Evolutionary conservation across 2,888 invertebrate genomes (phyloP).

Genomic region (Dolichopus griseipennis): DNA sequence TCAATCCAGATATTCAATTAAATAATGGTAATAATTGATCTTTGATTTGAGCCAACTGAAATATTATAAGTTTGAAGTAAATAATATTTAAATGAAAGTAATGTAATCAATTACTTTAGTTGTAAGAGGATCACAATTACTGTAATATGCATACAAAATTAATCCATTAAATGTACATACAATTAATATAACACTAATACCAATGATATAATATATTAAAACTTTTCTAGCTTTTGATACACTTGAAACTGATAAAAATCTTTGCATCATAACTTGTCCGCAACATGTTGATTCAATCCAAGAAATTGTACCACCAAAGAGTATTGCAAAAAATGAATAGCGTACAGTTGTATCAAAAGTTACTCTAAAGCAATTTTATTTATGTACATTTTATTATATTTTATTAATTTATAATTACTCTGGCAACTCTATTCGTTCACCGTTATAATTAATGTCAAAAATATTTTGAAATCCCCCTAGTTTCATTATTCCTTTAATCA

Average conservation of each 20-base stretch:
- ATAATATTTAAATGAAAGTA: background rate
- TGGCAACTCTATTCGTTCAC: constrained; percentile 61
- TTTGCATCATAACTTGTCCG: constrained; percentile 80
- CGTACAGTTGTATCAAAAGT: constrained; percentile 69
- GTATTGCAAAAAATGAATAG: constrained; percentile 66
- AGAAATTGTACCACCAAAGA: constrained; percentile 63
- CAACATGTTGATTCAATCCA: constrained; percentile 63
- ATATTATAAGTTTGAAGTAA: background rate
- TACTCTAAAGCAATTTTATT: constrained; percentile 58
- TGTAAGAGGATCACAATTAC: constrained; percentile 68
- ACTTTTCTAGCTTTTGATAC: constrained; percentile 59
- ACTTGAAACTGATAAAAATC: constrained; percentile 66
- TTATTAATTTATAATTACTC: constrained; percentile 45
- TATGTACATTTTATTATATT: background rate
- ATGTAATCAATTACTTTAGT: constrained; percentile 55
- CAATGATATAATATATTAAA: constrained; percentile 55
- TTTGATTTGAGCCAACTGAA: constrained; percentile 60
- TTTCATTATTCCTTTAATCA: constrained; percentile 64
- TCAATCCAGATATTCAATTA: constrained; percentile 66
- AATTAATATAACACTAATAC: constrained; percentile 50
- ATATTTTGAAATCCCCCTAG: constrained; percentile 61
- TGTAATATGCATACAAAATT: constrained; percentile 62
- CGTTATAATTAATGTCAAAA: constrained; percentile 56
- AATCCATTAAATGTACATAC: constrained; percentile 64
- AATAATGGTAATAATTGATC: constrained; percentile 74